Percentiles rank a stretch among this genome's conserved stretches.
Conservation (phyloP, 2,113 vertebrate genomes). For the Oenanthe melanoleuca region DNA sequence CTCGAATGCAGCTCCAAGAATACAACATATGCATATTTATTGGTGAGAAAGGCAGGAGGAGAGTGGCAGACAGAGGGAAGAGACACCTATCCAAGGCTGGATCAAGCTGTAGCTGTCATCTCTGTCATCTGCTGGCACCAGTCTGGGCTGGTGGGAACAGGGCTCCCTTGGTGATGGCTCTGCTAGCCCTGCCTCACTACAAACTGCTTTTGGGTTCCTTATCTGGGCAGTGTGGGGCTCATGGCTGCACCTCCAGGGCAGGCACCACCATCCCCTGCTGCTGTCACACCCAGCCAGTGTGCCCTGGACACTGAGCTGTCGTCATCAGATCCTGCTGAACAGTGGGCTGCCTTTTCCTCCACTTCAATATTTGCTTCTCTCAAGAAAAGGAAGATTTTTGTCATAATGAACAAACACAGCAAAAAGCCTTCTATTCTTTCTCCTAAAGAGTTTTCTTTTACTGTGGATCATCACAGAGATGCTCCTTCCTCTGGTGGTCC, state of each 20-base stretch:
- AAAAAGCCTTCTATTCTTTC: slow-evolving; percentile 29
- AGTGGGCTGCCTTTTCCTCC: not conserved
- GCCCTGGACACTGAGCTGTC: not conserved
- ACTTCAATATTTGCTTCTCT: slow-evolving; percentile 45
- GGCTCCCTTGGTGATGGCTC: not conserved
- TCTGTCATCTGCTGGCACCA: not conserved
- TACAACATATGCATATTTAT: not conserved
- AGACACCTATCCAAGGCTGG: not conserved
- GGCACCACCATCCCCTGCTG: not conserved
- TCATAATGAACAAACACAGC: slow-evolving; percentile 11
- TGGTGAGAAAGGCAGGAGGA: not conserved
- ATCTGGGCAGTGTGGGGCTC: not conserved
- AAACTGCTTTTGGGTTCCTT: not conserved
- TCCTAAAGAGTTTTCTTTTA: slow-evolving; percentile 11
- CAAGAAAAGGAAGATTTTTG: slow-evolving; percentile 23
- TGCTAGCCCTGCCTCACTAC: not conserved
- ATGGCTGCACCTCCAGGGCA: not conserved
- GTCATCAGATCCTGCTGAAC: not conserved
- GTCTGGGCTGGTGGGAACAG: not conserved
- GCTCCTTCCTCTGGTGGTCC: slow-evolving; percentile 41
- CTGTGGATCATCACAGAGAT: not conserved
- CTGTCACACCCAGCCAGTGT: rapidly evolving
- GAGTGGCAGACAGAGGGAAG: not conserved
- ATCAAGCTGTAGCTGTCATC: not conserved
- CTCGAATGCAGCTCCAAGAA: not conserved